A percentile compares a stretch with the other conserved stretches of the same genome.
phyloP scores from a whole-genome alignment of 2,113 vertebrate genomes.

The Geothlypis trichas region DNA sequence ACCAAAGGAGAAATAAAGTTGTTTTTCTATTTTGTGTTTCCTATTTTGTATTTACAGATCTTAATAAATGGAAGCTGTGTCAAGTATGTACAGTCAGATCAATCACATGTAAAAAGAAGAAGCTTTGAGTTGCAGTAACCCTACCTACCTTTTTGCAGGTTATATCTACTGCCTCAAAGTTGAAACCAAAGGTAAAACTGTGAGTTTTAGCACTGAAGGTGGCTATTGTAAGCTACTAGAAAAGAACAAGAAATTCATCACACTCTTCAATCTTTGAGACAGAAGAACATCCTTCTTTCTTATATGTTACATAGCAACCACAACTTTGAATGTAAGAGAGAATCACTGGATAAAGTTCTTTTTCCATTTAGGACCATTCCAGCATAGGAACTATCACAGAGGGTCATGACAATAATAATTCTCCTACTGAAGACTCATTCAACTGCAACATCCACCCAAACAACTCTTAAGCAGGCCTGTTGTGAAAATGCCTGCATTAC shows the following conservation, averaged over 20 bases:
- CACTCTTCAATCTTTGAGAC: not conserved
- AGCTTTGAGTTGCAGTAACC: not conserved
- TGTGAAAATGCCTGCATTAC: not conserved
- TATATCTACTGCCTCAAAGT: not conserved
- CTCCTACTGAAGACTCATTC: not conserved
- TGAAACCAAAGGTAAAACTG: not conserved
- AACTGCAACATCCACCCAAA: not conserved
- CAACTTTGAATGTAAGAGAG: not conserved
- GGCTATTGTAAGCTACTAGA: not conserved
- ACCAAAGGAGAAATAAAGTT: not conserved
- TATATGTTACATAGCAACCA: not conserved
- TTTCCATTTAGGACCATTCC: not conserved
- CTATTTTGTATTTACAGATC: not conserved
- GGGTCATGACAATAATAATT: not conserved
- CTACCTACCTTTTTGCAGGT: not conserved
- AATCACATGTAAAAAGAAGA: not conserved
- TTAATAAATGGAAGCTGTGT: not conserved
- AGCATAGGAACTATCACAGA: not conserved
- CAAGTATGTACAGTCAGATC: not conserved
- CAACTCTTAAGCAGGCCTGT: not conserved
- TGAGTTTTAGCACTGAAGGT: not conserved
- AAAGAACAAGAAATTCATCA: not conserved
- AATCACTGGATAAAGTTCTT: not conserved
- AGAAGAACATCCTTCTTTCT: not conserved
- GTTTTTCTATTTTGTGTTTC: not conserved